A percentile compares a stretch with the other conserved stretches of the same genome.
Evolutionary conservation across 2,113 vertebrate species (phyloP).

Genomic region (Excalfactoria chinensis): DNA sequence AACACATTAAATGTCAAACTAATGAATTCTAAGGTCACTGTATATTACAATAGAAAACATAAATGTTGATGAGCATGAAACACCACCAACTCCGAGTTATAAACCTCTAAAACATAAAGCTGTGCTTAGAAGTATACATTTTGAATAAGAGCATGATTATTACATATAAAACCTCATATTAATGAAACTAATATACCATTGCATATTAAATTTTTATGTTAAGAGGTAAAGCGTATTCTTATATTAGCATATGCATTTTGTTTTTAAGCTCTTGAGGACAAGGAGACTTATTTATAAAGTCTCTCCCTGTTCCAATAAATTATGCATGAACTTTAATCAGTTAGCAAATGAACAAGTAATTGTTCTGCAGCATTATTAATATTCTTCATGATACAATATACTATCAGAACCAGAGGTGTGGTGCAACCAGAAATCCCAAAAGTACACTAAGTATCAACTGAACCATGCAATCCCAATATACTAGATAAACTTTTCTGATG

Average conservation of each 20-base stretch:
- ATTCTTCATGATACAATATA: slow-evolving; percentile 80
- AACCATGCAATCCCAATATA: slow-evolving; percentile 75
- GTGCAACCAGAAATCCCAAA: slow-evolving; percentile 72
- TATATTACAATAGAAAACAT: slow-evolving; percentile 3
- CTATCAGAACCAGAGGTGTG: slow-evolving; percentile 75
- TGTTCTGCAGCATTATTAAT: slow-evolving; percentile 84
- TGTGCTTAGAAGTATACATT: slow-evolving; percentile 32
- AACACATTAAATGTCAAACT: slow-evolving; percentile 10
- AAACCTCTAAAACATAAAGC: slow-evolving; percentile 4
- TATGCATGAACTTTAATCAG: slow-evolving; percentile 86
- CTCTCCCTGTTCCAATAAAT: slow-evolving; percentile 80
- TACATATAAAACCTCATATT: slow-evolving; percentile 61
- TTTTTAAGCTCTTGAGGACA: slow-evolving; percentile 77
- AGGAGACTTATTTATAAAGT: slow-evolving; percentile 79
- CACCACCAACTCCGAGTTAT: neutral
- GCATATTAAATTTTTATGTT: slow-evolving; percentile 70
- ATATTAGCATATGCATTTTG: slow-evolving; percentile 77
- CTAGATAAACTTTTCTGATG: slow-evolving; percentile 74
- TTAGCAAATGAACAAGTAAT: slow-evolving; percentile 83
- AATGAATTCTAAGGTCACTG: slow-evolving; percentile 29
- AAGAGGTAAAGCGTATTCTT: slow-evolving; percentile 65
- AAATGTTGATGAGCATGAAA: neutral
- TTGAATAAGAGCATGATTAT: slow-evolving; percentile 62
- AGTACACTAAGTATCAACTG: slow-evolving; percentile 71
- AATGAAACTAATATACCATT: slow-evolving; percentile 69